These are phyloP conservation scores for Cephus pulcher DNA, from an alignment of 2,888 invertebrate genomes.

Conservation along the genomic window DNA sequence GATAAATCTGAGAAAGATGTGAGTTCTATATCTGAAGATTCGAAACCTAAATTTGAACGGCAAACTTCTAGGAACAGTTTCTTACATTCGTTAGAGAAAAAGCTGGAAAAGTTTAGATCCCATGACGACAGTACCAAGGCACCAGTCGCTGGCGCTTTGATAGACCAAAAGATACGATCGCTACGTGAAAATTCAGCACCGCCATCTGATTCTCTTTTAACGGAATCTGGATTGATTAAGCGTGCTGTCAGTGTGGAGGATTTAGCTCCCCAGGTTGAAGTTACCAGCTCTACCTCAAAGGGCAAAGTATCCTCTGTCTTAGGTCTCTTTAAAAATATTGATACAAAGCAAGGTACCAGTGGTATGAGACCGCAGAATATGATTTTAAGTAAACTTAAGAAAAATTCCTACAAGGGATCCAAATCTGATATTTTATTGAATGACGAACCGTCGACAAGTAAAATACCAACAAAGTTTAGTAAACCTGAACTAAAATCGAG, in stretches of 20 bases:
- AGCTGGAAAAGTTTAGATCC: slow-evolving; percentile 57
- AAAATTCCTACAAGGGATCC: slow-evolving; percentile 62
- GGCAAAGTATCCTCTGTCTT: slow-evolving; percentile 81
- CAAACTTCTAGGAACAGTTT: slow-evolving; percentile 69
- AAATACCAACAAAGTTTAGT: slow-evolving; percentile 55
- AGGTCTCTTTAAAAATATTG: slow-evolving; percentile 78
- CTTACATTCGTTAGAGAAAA: slow-evolving; percentile 80
- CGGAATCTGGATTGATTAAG: slow-evolving; percentile 77
- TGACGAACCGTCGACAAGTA: slow-evolving; percentile 38
- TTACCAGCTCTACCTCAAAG: slow-evolving; percentile 69
- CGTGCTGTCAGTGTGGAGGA: slow-evolving; percentile 80
- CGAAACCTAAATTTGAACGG: slow-evolving; percentile 35
- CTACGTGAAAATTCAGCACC: slow-evolving; percentile 51
- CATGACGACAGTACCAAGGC: slow-evolving; percentile 54
- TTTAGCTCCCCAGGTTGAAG: slow-evolving; percentile 59
- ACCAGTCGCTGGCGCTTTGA: slow-evolving; percentile 67
- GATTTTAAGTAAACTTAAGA: slow-evolving; percentile 70
- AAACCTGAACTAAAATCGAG: slow-evolving; percentile 39
- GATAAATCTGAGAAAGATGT: slow-evolving; percentile 33
- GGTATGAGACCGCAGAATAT: slow-evolving; percentile 36
- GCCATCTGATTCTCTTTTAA: slow-evolving; percentile 57
- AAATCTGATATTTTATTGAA: slow-evolving; percentile 41
- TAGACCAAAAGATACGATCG: slow-evolving; percentile 64
- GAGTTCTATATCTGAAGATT: slow-evolving; percentile 27
- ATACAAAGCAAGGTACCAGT: slow-evolving; percentile 39